Percentiles rank a stretch among this genome's conserved stretches.
Evolutionary conservation across 2,888 invertebrate species (phyloP).

Genomic region (Diarsia brunnea): DNA sequence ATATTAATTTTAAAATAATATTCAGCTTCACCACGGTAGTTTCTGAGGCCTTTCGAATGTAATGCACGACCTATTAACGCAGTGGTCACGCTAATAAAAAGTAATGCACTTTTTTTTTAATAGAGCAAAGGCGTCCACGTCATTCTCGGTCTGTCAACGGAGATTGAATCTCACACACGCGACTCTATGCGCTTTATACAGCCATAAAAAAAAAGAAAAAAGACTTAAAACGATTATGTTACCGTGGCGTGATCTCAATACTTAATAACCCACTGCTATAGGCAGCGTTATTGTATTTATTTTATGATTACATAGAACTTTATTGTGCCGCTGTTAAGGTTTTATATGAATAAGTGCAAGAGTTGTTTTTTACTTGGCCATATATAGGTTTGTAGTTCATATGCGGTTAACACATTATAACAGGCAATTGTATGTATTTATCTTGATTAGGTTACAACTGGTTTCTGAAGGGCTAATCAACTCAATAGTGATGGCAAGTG

Average conservation of each 20-base stretch:
- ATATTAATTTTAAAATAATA: conserved; percentile 6
- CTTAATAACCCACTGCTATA: conserved; percentile 40
- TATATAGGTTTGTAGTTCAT: conserved; percentile 22
- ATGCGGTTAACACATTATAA: conserved; percentile 10
- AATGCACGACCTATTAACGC: conserved; percentile 42
- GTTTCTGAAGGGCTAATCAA: neutral
- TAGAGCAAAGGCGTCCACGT: conserved; percentile 45
- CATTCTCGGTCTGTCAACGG: conserved; percentile 63
- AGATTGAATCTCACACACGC: conserved; percentile 65
- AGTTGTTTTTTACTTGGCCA: conserved; percentile 21
- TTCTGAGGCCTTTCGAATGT: conserved; percentile 29
- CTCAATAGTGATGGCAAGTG: no score
- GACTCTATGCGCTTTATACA: conserved; percentile 47
- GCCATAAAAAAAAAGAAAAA: conserved; percentile 33
- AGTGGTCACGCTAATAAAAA: conserved; percentile 31
- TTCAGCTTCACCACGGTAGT: neutral
- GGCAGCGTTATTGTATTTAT: conserved; percentile 52
- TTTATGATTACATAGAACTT: conserved; percentile 53
- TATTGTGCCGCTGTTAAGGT: conserved; percentile 35
- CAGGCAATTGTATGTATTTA: neutral
- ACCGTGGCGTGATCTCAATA: conserved; percentile 59
- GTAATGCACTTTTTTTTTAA: conserved; percentile 33
- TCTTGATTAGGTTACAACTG: neutral
- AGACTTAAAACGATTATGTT: conserved; percentile 36
- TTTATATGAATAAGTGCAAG: conserved; percentile 28